Evolutionary conservation across 2,888 invertebrate species (phyloP).

Genomic region (Polydesmus complanatus): DNA sequence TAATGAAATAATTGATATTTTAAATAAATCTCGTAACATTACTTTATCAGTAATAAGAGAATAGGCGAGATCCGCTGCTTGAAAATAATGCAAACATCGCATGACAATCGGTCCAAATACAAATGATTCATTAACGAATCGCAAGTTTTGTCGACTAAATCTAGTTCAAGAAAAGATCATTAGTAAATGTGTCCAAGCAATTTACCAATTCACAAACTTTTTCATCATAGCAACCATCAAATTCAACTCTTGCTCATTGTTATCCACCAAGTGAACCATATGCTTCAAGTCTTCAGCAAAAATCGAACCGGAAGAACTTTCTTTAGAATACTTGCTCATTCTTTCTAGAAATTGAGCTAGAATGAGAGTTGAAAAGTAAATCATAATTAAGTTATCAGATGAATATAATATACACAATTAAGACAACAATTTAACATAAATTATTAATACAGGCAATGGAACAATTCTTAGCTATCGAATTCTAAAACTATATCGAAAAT

Average conservation of each 20-base stretch:
- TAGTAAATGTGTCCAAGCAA: not conserved
- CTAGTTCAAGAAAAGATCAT: constrained; percentile 34
- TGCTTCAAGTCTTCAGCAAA: constrained; percentile 76
- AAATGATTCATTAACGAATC: constrained; percentile 69
- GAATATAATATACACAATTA: too few species aligned
- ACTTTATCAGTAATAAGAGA: constrained; percentile 23
- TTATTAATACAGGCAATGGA: too few species aligned
- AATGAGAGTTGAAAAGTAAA: too few species aligned
- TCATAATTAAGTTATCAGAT: too few species aligned
- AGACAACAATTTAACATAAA: too few species aligned
- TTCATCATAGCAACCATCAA: constrained; percentile 52
- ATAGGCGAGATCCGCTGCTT: constrained; percentile 52
- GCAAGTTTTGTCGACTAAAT: constrained; percentile 52
- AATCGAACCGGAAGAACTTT: constrained; percentile 46
- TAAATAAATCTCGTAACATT: not conserved
- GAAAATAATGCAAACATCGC: constrained; percentile 56
- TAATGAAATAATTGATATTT: not conserved
- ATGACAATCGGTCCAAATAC: constrained; percentile 69
- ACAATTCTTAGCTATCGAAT: too few species aligned
- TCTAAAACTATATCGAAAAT: too few species aligned
- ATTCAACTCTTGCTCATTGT: constrained; percentile 44
- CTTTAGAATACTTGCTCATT: constrained; percentile 49
- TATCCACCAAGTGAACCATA: constrained; percentile 55
- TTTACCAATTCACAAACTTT: constrained; percentile 33
- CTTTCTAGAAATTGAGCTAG: constrained; percentile 54